These are phyloP conservation scores for Plagodis pulveraria DNA, from an alignment of 2,888 invertebrate species.

Conservation along the genomic window DNA sequence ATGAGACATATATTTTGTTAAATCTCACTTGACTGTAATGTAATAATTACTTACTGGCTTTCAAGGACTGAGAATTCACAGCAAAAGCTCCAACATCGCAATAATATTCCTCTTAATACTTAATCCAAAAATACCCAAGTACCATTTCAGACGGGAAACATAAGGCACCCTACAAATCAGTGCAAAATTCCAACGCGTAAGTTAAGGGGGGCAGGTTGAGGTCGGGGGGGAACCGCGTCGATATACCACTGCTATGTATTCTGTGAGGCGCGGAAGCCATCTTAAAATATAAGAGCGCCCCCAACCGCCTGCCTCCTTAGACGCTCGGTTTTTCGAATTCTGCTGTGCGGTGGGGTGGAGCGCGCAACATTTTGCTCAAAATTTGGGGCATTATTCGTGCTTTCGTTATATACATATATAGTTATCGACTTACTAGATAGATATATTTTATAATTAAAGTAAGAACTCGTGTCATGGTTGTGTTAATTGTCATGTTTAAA, in stretches of 20 bases:
- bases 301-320: constrained; percentile 68
- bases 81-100: too few relatives aligned
- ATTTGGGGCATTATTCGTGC: constrained; percentile 1
- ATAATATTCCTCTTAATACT: neutral
- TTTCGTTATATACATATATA: too few relatives aligned
- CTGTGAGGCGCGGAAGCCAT: constrained; percentile 76
- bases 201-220: constrained; percentile 39
- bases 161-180: constrained; percentile 48
- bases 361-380: constrained; percentile 59
- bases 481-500: too few relatives aligned
- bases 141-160: constrained; percentile 11
- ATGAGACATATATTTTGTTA: too few relatives aligned
- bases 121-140: neutral
- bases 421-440: too few relatives aligned
- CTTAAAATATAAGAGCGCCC: constrained; percentile 79
- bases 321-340: constrained; percentile 78
- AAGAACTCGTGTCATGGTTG: too few relatives aligned
- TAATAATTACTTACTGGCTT: too few relatives aligned
- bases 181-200: constrained; percentile 59
- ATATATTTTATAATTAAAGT: too few relatives aligned
- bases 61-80: too few relatives aligned
- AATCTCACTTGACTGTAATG: too few relatives aligned
- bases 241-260: constrained; percentile 51
- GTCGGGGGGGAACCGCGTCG: constrained; percentile 66
- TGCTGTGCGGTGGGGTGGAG: constrained; percentile 43